A percentile compares a stretch with the other conserved stretches of the same genome.
Conservation (phyloP, 35 echinoderm and acorn worm species). For the Eucidaris tribuloides region DNA sequence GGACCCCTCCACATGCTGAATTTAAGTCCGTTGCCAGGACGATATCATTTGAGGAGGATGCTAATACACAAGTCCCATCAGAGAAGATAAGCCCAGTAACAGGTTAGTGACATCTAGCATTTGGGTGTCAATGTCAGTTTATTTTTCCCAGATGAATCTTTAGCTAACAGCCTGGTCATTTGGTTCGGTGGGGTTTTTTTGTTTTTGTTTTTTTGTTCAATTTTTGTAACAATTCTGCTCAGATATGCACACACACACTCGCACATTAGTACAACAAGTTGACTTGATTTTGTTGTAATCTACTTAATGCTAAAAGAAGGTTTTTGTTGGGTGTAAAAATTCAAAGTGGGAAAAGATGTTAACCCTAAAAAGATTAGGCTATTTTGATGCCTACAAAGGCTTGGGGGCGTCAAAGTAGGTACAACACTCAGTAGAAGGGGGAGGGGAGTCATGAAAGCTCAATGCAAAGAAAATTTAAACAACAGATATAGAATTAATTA, state of each 20-base stretch:
- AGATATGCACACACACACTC: not conserved
- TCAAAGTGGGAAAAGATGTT: too few species aligned
- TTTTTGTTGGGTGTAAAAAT: too few species aligned
- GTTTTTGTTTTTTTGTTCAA: not conserved
- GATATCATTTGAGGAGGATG: slow-evolving; percentile 47
- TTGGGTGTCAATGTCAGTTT: not conserved
- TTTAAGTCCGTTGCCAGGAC: slow-evolving; percentile 8
- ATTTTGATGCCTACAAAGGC: too few species aligned
- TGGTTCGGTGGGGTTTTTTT: not conserved
- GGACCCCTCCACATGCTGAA: not conserved
- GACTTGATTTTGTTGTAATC: not conserved
- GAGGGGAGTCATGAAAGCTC: too few species aligned
- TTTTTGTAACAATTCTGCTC: not conserved
- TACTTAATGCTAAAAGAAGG: too few species aligned
- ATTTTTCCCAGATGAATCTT: not conserved
- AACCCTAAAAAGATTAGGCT: too few species aligned
- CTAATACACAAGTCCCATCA: not conserved
- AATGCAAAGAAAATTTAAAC: too few species aligned
- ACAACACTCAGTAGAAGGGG: too few species aligned
- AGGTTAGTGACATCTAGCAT: too few species aligned
- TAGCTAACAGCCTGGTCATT: not conserved
- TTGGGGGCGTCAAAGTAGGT: too few species aligned
- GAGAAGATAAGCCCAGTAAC: slow-evolving; percentile 48
- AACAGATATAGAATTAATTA: too few species aligned
- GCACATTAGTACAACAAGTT: not conserved